Conservation (phyloP, 1,140 invertebrate genomes). For the Dendrolimus punctatus region DNA sequence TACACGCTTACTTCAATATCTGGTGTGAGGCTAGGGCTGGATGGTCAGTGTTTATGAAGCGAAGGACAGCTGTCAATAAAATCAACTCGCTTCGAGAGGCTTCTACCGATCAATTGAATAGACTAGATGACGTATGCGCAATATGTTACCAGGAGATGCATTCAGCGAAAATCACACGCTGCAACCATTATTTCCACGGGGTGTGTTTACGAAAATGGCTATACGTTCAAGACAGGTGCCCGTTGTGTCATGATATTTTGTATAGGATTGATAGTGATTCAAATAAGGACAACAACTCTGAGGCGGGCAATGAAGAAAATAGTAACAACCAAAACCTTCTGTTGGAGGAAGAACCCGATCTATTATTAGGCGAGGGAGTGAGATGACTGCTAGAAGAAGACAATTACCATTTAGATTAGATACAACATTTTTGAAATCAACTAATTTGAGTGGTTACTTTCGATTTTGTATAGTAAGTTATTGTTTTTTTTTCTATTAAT, state of each 20-base stretch:
- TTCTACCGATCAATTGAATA: slow-evolving; percentile 80
- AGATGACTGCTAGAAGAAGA: slow-evolving; percentile 57
- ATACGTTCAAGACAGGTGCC: slow-evolving; percentile 91
- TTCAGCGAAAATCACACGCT: slow-evolving; percentile 93
- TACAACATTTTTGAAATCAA: slow-evolving; percentile 29
- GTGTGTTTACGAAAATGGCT: slow-evolving; percentile 97
- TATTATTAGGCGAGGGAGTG: slow-evolving; percentile 53
- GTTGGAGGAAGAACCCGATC: slow-evolving; percentile 53
- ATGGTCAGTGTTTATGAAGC: slow-evolving; percentile 94
- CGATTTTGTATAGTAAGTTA: slow-evolving; percentile 65
- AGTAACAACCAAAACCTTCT: slow-evolving; percentile 65
- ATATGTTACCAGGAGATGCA: slow-evolving; percentile 96
- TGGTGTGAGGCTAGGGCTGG: slow-evolving; percentile 94
- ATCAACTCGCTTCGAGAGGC: slow-evolving; percentile 92
- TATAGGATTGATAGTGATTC: slow-evolving; percentile 73
- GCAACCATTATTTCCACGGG: slow-evolving; percentile 96
- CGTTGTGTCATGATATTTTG: slow-evolving; percentile 86
- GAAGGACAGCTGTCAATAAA: slow-evolving; percentile 93
- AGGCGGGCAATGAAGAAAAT: slow-evolving; percentile 62
- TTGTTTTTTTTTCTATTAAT: slow-evolving; percentile 50
- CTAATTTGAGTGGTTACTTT: slow-evolving; percentile 50
- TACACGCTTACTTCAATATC: slow-evolving; percentile 98
- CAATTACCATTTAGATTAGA: slow-evolving; percentile 44
- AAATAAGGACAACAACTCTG: slow-evolving; percentile 53
- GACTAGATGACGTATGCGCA: slow-evolving; percentile 93